Conservation (phyloP, 1,140 invertebrate species). For the Druon quercuslanigerum region DNA sequence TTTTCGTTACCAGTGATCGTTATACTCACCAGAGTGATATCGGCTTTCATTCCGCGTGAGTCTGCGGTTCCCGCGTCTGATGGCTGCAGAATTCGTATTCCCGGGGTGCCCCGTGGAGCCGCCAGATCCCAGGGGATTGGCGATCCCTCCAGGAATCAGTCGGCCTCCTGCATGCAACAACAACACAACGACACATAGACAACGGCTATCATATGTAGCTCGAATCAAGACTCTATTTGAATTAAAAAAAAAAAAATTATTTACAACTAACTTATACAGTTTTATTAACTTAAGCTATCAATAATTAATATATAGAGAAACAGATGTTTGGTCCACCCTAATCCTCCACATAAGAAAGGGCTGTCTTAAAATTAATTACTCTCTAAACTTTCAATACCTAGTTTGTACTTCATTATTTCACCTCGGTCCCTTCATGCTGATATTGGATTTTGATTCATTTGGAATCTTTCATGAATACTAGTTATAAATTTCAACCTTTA, state of each 20-base stretch:
- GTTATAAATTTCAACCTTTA: no score
- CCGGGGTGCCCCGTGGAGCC: conserved; percentile 75
- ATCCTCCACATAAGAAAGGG: no score
- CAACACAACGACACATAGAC: conserved; percentile 72
- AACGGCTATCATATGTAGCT: conserved; percentile 40
- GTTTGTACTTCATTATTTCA: no score
- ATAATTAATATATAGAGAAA: neutral
- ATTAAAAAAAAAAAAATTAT: no score
- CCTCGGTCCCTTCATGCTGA: no score
- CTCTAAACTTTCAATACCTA: no score
- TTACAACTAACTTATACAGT: neutral
- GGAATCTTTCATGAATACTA: no score
- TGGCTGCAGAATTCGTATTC: conserved; percentile 73
- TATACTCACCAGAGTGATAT: conserved; percentile 94
- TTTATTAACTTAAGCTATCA: neutral
- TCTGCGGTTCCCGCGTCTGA: conserved; percentile 88
- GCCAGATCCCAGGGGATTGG: conserved; percentile 72
- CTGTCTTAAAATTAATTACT: no score
- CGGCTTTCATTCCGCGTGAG: conserved; percentile 95
- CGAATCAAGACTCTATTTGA: conserved; percentile 42
- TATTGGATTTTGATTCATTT: no score
- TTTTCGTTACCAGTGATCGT: conserved; percentile 2
- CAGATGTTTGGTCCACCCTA: no score
- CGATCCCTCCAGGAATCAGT: conserved; percentile 70
- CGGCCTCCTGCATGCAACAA: conserved; percentile 74